A percentile compares a stretch with the other conserved stretches of the same genome.
phyloP scores from a whole-genome alignment of 2,797 vertebrate genomes.

The Rallus crepitans region DNA sequence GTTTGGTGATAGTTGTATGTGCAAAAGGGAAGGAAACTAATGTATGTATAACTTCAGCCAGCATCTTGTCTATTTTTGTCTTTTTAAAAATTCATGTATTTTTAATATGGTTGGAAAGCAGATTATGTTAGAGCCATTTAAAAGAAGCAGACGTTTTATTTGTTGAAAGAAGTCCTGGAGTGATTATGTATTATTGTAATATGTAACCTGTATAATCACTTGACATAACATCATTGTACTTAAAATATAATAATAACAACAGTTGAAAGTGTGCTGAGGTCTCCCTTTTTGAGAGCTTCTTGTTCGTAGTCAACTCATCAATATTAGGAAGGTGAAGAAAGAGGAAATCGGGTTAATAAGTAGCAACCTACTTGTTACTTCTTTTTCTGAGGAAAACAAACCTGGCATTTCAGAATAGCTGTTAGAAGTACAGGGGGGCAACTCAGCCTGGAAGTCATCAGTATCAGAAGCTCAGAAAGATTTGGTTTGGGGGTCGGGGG shows the following conservation, averaged over 20 bases:
- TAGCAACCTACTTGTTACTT: not conserved
- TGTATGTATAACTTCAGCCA: not conserved
- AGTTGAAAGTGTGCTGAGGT: not conserved
- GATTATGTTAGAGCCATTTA: not conserved
- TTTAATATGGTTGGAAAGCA: not conserved
- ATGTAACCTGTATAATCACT: not conserved
- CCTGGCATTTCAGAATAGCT: not conserved
- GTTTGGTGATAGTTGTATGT: not conserved
- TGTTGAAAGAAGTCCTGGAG: not conserved
- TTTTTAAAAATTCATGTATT: rapidly evolving
- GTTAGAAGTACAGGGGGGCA: not conserved
- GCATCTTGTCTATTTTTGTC: not conserved
- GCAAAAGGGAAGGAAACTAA: not conserved
- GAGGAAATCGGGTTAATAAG: not conserved
- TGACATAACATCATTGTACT: not conserved
- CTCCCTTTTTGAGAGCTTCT: not conserved
- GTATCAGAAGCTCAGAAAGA: not conserved
- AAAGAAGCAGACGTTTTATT: not conserved
- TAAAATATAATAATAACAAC: not conserved
- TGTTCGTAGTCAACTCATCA: not conserved
- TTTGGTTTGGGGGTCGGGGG: no score
- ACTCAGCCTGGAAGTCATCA: not conserved
- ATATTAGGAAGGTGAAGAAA: not conserved
- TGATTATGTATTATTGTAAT: not conserved
- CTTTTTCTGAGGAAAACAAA: not conserved